These are phyloP conservation scores for Arge pagana DNA, from an alignment of 2,888 invertebrate species.

Conservation along the genomic window DNA sequence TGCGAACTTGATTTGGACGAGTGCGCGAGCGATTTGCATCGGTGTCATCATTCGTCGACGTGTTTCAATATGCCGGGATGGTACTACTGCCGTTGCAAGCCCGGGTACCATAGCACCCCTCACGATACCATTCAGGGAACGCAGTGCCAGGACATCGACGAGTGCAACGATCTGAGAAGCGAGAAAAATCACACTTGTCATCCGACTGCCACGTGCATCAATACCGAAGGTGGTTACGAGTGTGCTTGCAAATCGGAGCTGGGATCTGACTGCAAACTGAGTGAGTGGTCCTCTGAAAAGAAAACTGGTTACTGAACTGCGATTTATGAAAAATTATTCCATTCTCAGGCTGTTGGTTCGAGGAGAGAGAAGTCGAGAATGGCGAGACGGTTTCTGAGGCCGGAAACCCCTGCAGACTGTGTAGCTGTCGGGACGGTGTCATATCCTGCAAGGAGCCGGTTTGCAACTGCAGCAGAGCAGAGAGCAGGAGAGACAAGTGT, in stretches of 20 bases:
- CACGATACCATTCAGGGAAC: constrained; percentile 64
- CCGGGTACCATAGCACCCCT: constrained; percentile 71
- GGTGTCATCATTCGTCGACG: constrained; percentile 75
- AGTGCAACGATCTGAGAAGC: constrained; percentile 71
- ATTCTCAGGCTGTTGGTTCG: constrained; percentile 72
- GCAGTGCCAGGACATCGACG: constrained; percentile 79
- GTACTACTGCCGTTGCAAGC: constrained; percentile 85
- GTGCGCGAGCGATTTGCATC: constrained; percentile 71
- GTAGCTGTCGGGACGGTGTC: constrained; percentile 63
- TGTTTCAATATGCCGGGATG: constrained; percentile 90
- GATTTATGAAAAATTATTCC: background rate
- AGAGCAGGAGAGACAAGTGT: constrained; percentile 66
- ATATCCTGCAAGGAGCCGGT: constrained; percentile 70
- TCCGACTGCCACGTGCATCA: constrained; percentile 76
- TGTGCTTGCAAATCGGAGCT: constrained; percentile 70
- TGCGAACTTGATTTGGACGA: constrained; percentile 90
- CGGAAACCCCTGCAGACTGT: constrained; percentile 60
- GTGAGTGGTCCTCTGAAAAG: constrained; percentile 61
- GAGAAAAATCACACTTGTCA: constrained; percentile 75
- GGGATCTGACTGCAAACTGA: constrained; percentile 67
- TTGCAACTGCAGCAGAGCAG: constrained; percentile 71
- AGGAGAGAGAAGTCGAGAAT: constrained; percentile 67
- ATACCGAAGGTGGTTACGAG: constrained; percentile 78
- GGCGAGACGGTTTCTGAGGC: constrained; percentile 61
- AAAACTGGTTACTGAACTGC: no score